Evolutionary conservation across 2,797 vertebrate species (phyloP), one percentile per base, ranked within the genome.

Genomic region (Sebastiscus tertius): DNA sequence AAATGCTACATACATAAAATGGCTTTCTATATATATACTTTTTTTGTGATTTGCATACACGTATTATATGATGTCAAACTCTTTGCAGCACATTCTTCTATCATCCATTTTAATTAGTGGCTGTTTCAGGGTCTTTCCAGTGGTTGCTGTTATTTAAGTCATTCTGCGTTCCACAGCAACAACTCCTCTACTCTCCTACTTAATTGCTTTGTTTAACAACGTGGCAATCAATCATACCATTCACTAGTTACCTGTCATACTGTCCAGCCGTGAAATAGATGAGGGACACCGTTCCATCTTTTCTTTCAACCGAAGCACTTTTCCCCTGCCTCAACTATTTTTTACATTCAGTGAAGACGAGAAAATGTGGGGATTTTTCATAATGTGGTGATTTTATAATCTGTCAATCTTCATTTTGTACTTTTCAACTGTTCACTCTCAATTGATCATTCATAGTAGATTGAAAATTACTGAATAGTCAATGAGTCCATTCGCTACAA

Each of bases 131-230:
- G 68, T 83, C 71, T 92, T 90, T 89, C 87, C 83, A 84, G 71
- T 88, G 88, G 79, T 90, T 87, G 77, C 82, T 86, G 85, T 92
- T 92, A 89, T 90, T 89, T 84, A 91, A 93, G 82, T 74, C 65
- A 24, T 70, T 79, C 68, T 80, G 36, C 54, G 74, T 85, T 88
- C 80, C 85, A 92, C 74, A 80, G 87, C 87, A 88, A 79, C 83
- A 93, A 83, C 87, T 93, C 76, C 85, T 87, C 87, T 65, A 77
- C 81, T 80, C 83, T 80, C 64, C 70, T 58, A 84, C 91, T 87
- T 96, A 95, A 96, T 95, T 95, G 90, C 92, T 94, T 95, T 95
- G 88, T 92, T 94, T 93, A 94, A 94, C 87, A 94, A 94, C 95
- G 92, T 94, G 88, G 92, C 94, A 89, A 95, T 96, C 94, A 93